phyloP scores from a whole-genome alignment of 1,140 invertebrate genomes.

The Drosophila murphyi region DNA sequence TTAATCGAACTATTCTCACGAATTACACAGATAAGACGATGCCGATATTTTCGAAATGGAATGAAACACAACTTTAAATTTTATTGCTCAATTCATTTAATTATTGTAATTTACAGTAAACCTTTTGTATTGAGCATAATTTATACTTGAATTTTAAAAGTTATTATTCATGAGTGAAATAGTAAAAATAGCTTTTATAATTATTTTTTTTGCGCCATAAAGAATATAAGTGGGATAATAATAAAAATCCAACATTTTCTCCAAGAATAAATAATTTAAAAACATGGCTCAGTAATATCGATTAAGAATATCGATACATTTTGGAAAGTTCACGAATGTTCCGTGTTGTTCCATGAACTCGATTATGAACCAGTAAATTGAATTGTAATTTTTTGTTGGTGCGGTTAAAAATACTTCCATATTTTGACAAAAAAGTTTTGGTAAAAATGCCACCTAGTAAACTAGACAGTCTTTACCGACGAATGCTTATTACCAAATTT shows the following conservation, averaged over 20 bases:
- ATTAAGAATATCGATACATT: constrained; percentile 17
- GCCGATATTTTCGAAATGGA: neutral
- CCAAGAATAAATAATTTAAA: neutral
- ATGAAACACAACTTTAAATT: neutral
- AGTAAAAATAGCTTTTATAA: no score
- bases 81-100: neutral
- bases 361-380: constrained; percentile 20
- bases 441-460: constrained; percentile 89
- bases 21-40: no score
- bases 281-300: neutral
- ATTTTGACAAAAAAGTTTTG: constrained; percentile 33
- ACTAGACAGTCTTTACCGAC: constrained; percentile 95
- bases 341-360: constrained; percentile 5
- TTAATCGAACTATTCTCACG: constrained; percentile 2
- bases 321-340: neutral
- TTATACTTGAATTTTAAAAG: no score
- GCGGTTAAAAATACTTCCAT: constrained; percentile 11
- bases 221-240: neutral
- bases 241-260: neutral
- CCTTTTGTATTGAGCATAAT: no score
- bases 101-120: no score
- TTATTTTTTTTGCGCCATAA: no score
- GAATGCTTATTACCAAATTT: constrained; percentile 95
- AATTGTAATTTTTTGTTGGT: constrained; percentile 19
- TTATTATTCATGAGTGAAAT: no score